A percentile compares a stretch with the other conserved stretches of the same genome.
Conservation (phyloP, 1,140 invertebrate genomes). For the Tribolium castaneum region DNA sequence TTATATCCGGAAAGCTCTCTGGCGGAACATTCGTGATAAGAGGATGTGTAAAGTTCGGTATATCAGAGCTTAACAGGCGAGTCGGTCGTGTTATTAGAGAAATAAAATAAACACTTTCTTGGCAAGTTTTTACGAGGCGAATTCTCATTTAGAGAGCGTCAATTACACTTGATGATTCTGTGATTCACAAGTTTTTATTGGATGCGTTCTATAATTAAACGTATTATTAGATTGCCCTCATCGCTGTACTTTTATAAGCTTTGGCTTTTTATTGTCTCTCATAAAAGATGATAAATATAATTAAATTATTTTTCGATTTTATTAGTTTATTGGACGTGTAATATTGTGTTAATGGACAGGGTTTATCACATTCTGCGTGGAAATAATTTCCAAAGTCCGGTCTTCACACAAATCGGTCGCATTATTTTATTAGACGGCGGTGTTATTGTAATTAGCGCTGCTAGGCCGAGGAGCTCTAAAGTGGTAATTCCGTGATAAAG, state of each 20-base stretch:
- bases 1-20: neutral
- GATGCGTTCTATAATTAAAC: constrained; percentile 53
- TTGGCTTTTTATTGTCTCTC: constrained; percentile 36
- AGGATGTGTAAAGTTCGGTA: constrained; percentile 5
- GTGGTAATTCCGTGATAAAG: constrained; percentile 34
- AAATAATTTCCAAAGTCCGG: constrained; percentile 2
- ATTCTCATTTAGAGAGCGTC: constrained; percentile 53
- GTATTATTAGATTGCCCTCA: constrained; percentile 51
- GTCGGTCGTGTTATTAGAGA: constrained; percentile 41
- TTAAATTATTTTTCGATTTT: constrained; percentile 57
- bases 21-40: neutral
- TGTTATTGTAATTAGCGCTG: constrained; percentile 16
- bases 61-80: constrained; percentile 19
- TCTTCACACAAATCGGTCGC: neutral
- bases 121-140: constrained; percentile 49
- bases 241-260: constrained; percentile 42
- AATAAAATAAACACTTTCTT: constrained; percentile 59
- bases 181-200: constrained; percentile 59
- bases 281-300: constrained; percentile 54
- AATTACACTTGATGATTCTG: constrained; percentile 59
- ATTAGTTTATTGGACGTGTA: constrained; percentile 52
- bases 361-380: constrained; percentile 27
- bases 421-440: constrained; percentile 2
- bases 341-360: constrained; percentile 31
- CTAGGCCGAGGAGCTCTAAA: neutral